Conservation (phyloP, 2,888 invertebrate genomes). For the Abrostola triplasia region DNA sequence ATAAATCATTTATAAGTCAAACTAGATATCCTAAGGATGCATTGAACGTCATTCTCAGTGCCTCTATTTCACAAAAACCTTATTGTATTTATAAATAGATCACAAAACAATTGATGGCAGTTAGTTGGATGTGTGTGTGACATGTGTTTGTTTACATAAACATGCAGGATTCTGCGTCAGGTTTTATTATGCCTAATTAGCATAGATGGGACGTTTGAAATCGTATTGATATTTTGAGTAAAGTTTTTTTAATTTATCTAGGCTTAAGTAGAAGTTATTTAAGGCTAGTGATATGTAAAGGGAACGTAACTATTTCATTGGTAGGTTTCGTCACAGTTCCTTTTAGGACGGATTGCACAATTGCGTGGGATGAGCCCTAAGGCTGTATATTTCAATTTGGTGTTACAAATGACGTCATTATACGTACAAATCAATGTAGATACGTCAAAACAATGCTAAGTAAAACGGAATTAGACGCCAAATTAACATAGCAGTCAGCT, state of each 20-base stretch:
- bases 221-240: too few relatives aligned
- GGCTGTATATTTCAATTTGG: conserved; percentile 20
- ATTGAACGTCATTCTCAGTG: neutral
- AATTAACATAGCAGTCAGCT: conserved; percentile 29
- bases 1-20: neutral
- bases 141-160: conserved; percentile 36
- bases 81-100: conserved; percentile 9
- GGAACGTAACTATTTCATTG: conserved; percentile 4
- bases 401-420: conserved; percentile 29
- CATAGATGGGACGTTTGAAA: conserved; percentile 9
- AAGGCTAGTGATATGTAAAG: conserved; percentile 2
- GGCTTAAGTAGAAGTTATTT: neutral
- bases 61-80: neutral
- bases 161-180: conserved; percentile 7
- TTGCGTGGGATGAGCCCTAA: conserved; percentile 38
- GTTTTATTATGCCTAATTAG: conserved; percentile 15
- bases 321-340: conserved; percentile 20
- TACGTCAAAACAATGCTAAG: conserved; percentile 32
- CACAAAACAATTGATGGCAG: conserved; percentile 20
- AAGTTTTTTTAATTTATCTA: conserved; percentile 1
- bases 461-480: conserved; percentile 28
- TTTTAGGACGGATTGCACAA: conserved; percentile 23
- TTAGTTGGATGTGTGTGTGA: conserved; percentile 2
- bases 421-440: conserved; percentile 25
- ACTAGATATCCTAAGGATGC: neutral